Evolutionary conservation across 1,140 invertebrate species (phyloP), one percentile per base, ranked within the genome.

Genomic region (Panagrolaimus sp.): DNA sequence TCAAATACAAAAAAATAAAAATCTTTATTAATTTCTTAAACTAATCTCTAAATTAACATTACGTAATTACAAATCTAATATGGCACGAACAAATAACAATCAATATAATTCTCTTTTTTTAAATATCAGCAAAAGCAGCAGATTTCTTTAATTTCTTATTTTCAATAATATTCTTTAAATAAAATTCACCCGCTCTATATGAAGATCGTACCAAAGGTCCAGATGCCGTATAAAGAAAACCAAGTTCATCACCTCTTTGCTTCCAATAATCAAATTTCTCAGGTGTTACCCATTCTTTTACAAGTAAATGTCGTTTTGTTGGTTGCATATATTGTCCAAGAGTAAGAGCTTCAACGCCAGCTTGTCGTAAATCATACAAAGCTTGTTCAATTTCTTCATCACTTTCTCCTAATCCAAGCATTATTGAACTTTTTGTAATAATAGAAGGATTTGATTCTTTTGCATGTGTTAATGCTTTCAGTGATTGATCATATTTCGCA

Each of bases 291-390:
- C 97, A 99, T 84, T 98, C 95, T 63, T 91, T 90, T 0, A 97
- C 88, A 79, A 85, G 63, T 27, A 77, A 72, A 86, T 99, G 96
- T 63, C 89, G 87, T 82, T 96, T 97, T 2, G 95, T 98, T 0
- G 96, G 95, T 83, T 98, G 96, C 93, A 99, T 98, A 83, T 99
- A 99, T 83, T 99, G 96, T 0, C 96, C 96, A 8, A 99, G 85
- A 1, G 96, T 99, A 0, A 99, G 77, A 83, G 93, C 96, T 82
- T 98, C 94, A 0, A 98, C 95, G 31, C 89, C 90, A 43, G 86
- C 89, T 16, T 84, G 81, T 69, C 79, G 68, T 3, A 79, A 53
- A 68, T 79, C 89, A 85, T 87, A 87, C 87, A 97, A 87, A 9
- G 93, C 92, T 85, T 91, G 88, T 78, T 89, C 86, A 9, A 98